These are phyloP conservation scores for Chamaetylas fuelleborni DNA, from an alignment of 2,113 vertebrate species.

Conservation along the genomic window DNA sequence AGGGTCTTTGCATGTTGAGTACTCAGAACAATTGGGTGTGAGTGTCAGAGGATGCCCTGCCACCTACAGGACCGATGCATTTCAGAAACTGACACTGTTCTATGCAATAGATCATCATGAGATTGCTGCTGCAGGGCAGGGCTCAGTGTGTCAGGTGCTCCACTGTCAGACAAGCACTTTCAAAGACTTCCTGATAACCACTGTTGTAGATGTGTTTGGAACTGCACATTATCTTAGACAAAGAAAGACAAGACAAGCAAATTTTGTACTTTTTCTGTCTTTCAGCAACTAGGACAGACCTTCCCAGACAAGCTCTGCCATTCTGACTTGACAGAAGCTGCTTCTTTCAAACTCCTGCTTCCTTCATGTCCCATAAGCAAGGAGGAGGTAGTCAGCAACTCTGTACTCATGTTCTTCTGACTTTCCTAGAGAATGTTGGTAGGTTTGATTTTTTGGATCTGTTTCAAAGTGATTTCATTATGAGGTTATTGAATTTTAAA, in stretches of 20 bases:
- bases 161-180: neutral
- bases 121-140: neutral
- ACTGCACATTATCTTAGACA: neutral
- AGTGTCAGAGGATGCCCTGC: neutral
- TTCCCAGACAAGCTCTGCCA: neutral
- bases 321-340: neutral
- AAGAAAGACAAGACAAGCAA: slow-evolving; percentile 17
- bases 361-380: neutral
- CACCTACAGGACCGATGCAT: neutral
- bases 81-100: neutral
- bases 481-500: neutral
- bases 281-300: neutral
- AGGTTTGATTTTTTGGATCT: neutral
- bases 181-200: neutral
- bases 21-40: neutral
- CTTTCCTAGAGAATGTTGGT: neutral
- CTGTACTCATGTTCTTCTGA: neutral
- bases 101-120: neutral
- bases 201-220: slow-evolving; percentile 6
- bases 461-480: neutral
- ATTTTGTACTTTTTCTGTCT: neutral
- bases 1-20: neutral
- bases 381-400: slow-evolving; percentile 11
- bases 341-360: slow-evolving; percentile 24
- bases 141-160: neutral